phyloP scores from a whole-genome alignment of 2,113 vertebrate species.

The Sterna hirundo region DNA sequence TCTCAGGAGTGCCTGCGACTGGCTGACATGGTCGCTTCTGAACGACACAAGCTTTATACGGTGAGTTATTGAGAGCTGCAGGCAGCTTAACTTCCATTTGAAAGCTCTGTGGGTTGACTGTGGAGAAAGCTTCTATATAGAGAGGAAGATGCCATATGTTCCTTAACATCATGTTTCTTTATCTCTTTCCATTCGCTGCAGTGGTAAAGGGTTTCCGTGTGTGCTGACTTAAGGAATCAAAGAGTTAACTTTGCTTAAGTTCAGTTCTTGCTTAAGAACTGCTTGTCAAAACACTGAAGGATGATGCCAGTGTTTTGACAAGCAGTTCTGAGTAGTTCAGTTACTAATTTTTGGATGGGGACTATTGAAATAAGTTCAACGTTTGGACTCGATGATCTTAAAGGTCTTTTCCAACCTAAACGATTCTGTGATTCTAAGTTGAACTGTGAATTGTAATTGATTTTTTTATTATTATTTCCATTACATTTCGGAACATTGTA shows the following conservation, averaged over 20 bases:
- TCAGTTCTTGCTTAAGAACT: background rate
- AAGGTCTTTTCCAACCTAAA: background rate
- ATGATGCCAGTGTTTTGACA: background rate
- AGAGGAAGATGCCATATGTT: conserved; percentile 1
- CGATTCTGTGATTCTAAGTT: background rate
- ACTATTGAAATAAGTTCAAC: background rate
- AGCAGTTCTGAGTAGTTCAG: background rate
- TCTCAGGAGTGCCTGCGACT: conserved; percentile 93
- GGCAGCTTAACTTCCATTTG: background rate
- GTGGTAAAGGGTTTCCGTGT: background rate
- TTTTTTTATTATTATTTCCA: background rate
- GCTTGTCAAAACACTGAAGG: background rate
- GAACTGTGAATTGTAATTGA: background rate
- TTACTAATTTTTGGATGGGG: background rate
- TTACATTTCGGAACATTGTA: background rate
- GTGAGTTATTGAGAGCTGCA: conserved; percentile 58
- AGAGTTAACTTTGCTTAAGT: background rate
- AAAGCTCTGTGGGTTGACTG: background rate
- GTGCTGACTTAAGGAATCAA: background rate
- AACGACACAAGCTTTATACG: conserved; percentile 90
- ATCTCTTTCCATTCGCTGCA: background rate
- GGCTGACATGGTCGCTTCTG: conserved; percentile 89
- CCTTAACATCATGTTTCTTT: background rate
- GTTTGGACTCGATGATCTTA: background rate
- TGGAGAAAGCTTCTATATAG: background rate